These are phyloP conservation scores for Pipra filicauda DNA, from an alignment of 2,113 vertebrate genomes.

Conservation along the genomic window DNA sequence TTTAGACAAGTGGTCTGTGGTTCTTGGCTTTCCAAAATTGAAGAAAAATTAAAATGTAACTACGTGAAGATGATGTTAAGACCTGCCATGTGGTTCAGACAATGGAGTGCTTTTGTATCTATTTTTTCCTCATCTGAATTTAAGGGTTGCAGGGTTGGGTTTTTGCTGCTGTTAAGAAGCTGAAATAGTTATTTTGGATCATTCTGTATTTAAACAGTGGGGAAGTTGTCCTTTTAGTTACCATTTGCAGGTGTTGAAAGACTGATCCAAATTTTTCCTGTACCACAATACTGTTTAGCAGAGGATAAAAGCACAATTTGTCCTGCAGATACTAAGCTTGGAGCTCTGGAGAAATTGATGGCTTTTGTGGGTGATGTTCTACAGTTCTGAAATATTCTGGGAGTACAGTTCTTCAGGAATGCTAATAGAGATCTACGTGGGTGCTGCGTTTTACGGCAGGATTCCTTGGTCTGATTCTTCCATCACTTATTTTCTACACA, in stretches of 20 bases:
- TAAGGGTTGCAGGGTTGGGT: neutral
- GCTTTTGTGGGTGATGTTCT: neutral
- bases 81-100: neutral
- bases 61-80: neutral
- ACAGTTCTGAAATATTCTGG: neutral
- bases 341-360: neutral
- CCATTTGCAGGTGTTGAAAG: neutral
- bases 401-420: neutral
- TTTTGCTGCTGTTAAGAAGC: neutral
- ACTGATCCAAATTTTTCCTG: neutral
- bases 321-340: neutral
- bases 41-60: neutral
- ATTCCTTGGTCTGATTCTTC: neutral
- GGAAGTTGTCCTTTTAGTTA: neutral
- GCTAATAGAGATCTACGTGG: neutral
- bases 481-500: neutral
- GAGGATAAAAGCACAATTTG: fast-evolving
- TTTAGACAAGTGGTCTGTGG: neutral
- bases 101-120: neutral
- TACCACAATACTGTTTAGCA: neutral
- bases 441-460: neutral
- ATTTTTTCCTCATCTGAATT: neutral
- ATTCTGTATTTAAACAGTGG: neutral
- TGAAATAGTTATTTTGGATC: neutral
- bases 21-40: neutral